Conservation (phyloP, 2,888 invertebrate species). For the Marasmarcha lunaedactyla region DNA sequence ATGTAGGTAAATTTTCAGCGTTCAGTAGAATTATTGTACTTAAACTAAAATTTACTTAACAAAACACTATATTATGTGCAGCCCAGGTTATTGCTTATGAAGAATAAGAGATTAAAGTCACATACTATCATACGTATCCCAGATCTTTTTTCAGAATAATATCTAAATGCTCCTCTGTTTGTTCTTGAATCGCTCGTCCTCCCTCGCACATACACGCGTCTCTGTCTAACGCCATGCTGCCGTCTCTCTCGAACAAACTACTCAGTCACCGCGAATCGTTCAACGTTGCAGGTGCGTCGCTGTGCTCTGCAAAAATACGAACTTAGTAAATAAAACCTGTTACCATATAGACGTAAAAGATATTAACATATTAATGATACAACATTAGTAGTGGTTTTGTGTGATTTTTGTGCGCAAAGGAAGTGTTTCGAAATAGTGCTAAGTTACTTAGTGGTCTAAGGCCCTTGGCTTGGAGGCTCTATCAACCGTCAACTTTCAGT, state of each 20-base stretch:
- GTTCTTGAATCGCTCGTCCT: slow-evolving; percentile 52
- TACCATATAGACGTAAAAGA: slow-evolving; percentile 9
- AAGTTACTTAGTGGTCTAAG: slow-evolving; percentile 52
- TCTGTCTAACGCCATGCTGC: slow-evolving; percentile 44
- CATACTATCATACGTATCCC: too few relatives aligned
- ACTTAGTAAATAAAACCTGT: slow-evolving; percentile 46
- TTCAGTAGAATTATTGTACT: too few relatives aligned
- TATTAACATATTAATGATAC: slow-evolving; percentile 7
- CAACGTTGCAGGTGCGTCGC: slow-evolving; percentile 44
- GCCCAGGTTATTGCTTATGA: too few relatives aligned
- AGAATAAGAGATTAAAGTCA: too few relatives aligned
- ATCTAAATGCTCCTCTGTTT: slow-evolving; percentile 18
- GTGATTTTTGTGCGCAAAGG: slow-evolving; percentile 13
- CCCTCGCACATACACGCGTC: slow-evolving; percentile 49
- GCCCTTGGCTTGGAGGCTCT: slow-evolving; percentile 63
- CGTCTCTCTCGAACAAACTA: slow-evolving; percentile 44
- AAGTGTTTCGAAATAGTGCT: slow-evolving; percentile 50
- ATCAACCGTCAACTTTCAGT: slow-evolving; percentile 32
- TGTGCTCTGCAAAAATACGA: slow-evolving; percentile 17
- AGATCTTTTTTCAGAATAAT: too few relatives aligned
- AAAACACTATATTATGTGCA: too few relatives aligned
- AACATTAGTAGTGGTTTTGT: slow-evolving; percentile 15
- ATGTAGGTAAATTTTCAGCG: too few relatives aligned
- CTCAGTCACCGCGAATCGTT: slow-evolving; percentile 56
- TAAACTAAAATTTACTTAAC: too few relatives aligned